Percentiles rank a stretch among this genome's conserved stretches.
Evolutionary conservation across 2,113 vertebrate genomes (phyloP).

Genomic region (Hippopotamus amphibius): DNA sequence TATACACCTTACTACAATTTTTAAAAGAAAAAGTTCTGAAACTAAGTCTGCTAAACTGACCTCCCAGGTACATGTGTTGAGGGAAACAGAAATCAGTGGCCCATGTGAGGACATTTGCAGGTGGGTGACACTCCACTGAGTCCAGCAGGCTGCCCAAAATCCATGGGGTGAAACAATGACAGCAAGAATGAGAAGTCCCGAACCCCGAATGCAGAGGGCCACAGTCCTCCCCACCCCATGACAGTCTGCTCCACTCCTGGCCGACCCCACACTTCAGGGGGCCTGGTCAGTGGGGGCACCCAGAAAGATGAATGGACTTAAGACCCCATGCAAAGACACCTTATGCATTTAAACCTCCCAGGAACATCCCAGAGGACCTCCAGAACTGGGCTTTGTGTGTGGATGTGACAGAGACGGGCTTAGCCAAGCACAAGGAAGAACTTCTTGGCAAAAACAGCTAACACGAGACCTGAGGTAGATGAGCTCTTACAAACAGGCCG

Average conservation of each 20-base stretch:
- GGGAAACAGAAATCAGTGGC: neutral
- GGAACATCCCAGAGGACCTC: neutral
- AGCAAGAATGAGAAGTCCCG: neutral
- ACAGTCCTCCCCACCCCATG: neutral
- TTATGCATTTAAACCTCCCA: neutral
- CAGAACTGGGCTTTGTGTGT: neutral
- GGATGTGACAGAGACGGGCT: neutral
- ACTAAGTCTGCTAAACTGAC: neutral
- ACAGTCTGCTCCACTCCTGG: neutral
- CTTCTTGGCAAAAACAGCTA: neutral
- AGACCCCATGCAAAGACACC: neutral
- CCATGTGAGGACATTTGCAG: neutral
- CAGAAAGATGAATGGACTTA: neutral
- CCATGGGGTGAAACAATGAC: rapidly evolving
- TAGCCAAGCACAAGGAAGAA: neutral
- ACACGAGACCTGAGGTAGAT: neutral
- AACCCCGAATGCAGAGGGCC: neutral
- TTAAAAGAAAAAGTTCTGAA: neutral
- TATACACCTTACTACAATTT: too few species aligned
- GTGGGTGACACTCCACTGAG: too few species aligned
- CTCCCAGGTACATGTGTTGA: neutral
- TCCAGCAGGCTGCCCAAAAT: neutral
- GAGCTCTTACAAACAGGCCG: neutral
- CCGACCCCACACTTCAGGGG: neutral
- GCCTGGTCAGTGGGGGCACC: neutral